Base-by-base conservation (phyloP, 1,140 invertebrate genomes). In the Neoseiulus cucumeris region DNA sequence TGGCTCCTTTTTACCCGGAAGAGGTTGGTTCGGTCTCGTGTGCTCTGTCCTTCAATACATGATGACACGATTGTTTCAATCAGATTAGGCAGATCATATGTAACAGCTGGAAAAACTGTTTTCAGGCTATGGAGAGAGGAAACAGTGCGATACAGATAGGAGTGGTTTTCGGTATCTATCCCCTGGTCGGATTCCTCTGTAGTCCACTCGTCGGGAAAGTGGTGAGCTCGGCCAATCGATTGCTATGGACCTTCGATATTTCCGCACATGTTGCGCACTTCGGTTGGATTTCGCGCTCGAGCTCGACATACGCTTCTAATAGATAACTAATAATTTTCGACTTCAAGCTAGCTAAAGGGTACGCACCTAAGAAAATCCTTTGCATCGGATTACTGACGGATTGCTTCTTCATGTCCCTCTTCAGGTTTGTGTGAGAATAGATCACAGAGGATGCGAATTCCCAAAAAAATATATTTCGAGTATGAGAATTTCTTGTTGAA, bases 281-380 rank as follows among this genome's bases (percentile, higher is more conserved):
- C n/a, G n/a, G n/a, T n/a, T n/a, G n/a, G n/a, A n/a, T n/a, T n/a
- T n/a, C n/a, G n/a, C n/a, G n/a, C n/a, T n/a, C n/a, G n/a, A n/a
- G n/a, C n/a, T n/a, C n/a, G n/a, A n/a, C n/a, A n/a, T n/a, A n/a
- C n/a, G n/a, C n/a, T n/a, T n/a, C n/a, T n/a, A n/a, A n/a, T n/a
- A n/a, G n/a, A n/a, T n/a, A n/a, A n/a, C n/a, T n/a, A n/a, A n/a
- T n/a, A n/a, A n/a, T n/a, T 9, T 39, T 9, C 33, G 33, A 39
- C 25, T 59, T 59, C 22, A 25, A 59, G 51, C 33, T 59, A 59
- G 25, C 51, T 20, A 59, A 59, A 59, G 51, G 51, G 14, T 59
- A 59, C 22, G 51, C 51, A 5, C 51, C 51, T 14, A 59, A 59
- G 51, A 59, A 59, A 20, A 59, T 59, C 17, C 33, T 59, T 17